Conservation (phyloP, 2,113 vertebrate species). For the Dromiciops gliroides region DNA sequence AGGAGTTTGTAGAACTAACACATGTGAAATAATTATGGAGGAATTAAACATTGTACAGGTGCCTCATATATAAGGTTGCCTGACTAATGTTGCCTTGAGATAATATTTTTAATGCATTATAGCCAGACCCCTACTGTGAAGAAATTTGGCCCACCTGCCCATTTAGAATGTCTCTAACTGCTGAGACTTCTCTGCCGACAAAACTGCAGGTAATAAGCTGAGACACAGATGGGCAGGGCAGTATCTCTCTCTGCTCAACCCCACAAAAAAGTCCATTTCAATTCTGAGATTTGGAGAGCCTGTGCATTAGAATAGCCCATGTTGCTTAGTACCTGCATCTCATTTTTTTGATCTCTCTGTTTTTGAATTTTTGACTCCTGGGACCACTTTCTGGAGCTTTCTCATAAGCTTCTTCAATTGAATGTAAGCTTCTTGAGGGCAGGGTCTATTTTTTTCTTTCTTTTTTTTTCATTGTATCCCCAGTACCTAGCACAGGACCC, state of each 20-base stretch:
- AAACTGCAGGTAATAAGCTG: background rate
- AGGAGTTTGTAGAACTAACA: slow-evolving; percentile 2
- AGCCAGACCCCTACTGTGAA: background rate
- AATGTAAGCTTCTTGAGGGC: background rate
- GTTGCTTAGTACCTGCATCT: background rate
- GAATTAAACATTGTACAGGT: background rate
- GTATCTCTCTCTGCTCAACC: background rate
- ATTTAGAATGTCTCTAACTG: background rate
- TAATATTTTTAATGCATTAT: background rate
- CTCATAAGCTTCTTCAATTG: background rate
- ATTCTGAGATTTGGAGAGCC: background rate
- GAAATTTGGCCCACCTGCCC: background rate
- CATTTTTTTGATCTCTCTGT: background rate
- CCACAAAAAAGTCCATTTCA: background rate
- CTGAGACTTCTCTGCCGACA: background rate
- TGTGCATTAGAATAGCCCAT: background rate
- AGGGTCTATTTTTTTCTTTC: background rate
- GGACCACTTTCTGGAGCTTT: background rate
- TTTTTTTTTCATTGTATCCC: background rate
- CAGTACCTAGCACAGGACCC: background rate
- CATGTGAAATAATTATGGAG: background rate
- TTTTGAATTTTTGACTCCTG: background rate
- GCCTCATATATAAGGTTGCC: background rate
- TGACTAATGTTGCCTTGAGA: background rate
- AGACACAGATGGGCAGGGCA: background rate